phyloP scores from a whole-genome alignment of 2,888 invertebrate species.

The Diarsia rubi region DNA sequence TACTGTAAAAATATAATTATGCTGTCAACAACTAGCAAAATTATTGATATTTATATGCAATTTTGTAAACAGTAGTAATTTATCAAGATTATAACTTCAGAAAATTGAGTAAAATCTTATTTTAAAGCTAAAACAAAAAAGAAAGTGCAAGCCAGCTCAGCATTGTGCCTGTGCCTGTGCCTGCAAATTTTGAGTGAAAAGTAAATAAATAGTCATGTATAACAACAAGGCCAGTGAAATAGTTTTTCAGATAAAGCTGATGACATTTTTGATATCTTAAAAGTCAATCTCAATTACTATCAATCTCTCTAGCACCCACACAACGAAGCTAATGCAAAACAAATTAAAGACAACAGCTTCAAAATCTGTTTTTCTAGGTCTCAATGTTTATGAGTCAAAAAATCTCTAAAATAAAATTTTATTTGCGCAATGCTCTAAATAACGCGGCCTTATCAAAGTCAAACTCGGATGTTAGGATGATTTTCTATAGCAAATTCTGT shows the following conservation, averaged over 20 bases:
- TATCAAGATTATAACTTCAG: background rate
- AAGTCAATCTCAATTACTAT: slow-evolving; percentile 44
- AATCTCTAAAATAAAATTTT: slow-evolving; percentile 44
- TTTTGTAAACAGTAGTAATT: background rate
- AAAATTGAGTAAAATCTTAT: background rate
- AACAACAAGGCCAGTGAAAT: slow-evolving; percentile 20
- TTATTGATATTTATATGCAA: background rate
- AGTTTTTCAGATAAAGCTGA: slow-evolving; percentile 19
- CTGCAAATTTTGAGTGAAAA: background rate
- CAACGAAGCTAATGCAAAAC: slow-evolving; percentile 15
- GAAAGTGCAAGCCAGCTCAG: background rate
- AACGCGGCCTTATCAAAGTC: slow-evolving; percentile 19
- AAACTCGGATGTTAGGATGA: slow-evolving; percentile 27
- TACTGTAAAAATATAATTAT: slow-evolving; percentile 6
- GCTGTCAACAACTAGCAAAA: background rate
- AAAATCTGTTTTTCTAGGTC: slow-evolving; percentile 52
- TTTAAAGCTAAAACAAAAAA: background rate
- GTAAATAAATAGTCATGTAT: slow-evolving; percentile 4
- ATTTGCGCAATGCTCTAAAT: slow-evolving; percentile 26
- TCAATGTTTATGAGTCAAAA: slow-evolving; percentile 32
- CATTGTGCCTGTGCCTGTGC: background rate
- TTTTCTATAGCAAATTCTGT: slow-evolving; percentile 6
- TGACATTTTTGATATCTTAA: slow-evolving; percentile 19
- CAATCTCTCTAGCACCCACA: slow-evolving; percentile 22
- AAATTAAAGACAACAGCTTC: slow-evolving; percentile 39